phyloP scores from a whole-genome alignment of 2,113 vertebrate genomes.

The Micronycteris hirsuta region DNA sequence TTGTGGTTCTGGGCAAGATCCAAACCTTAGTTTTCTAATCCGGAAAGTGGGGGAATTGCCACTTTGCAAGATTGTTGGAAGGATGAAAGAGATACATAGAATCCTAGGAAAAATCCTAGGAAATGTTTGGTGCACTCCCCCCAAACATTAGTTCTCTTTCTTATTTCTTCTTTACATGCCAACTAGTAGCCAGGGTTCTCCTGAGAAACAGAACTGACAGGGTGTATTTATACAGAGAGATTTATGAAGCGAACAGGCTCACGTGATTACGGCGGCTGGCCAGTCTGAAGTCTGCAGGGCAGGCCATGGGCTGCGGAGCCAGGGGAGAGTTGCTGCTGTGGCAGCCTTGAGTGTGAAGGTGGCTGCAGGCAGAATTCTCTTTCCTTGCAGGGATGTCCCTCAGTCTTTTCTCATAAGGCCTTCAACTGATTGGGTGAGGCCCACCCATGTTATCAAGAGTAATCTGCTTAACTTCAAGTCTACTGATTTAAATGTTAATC shows the following conservation, averaged over 20 bases:
- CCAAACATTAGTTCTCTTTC: neutral
- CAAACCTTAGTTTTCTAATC: neutral
- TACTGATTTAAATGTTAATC: neutral
- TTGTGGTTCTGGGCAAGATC: neutral
- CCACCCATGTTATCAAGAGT: neutral
- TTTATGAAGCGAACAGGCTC: neutral
- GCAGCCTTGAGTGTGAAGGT: neutral
- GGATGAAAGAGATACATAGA: neutral
- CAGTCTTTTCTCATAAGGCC: neutral
- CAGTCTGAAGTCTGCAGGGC: neutral
- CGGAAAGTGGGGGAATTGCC: neutral
- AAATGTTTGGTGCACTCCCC: neutral
- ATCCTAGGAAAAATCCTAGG: neutral
- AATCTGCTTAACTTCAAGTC: neutral
- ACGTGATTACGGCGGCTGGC: fast-evolving
- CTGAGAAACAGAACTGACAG: neutral
- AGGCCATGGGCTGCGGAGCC: neutral
- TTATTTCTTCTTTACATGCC: neutral
- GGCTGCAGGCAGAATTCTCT: neutral
- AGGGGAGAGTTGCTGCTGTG: neutral
- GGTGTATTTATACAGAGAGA: neutral
- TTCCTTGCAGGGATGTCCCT: neutral
- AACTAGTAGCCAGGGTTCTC: neutral
- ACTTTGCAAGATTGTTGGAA: neutral
- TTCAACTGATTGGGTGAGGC: neutral